Evolutionary conservation across 2,888 invertebrate genomes (phyloP).

Genomic region (Cheilosia impressa): DNA sequence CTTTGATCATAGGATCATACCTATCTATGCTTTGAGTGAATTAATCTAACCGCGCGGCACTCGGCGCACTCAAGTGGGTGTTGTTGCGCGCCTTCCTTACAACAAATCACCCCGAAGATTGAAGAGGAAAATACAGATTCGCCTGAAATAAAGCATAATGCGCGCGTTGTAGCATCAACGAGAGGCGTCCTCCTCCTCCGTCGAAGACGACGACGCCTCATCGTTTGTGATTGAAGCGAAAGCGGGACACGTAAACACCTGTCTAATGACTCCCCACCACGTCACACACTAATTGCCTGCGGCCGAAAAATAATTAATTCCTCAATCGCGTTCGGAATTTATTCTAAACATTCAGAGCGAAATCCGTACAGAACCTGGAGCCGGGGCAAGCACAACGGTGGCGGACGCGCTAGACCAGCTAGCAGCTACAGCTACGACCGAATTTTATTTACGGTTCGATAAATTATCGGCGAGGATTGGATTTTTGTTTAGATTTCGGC

Average conservation of each 20-base stretch:
- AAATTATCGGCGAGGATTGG: slow-evolving; percentile 69
- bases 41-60: slow-evolving; percentile 27
- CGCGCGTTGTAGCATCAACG: slow-evolving; percentile 20
- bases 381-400: slow-evolving; percentile 11
- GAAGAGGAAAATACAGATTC: slow-evolving; percentile 43
- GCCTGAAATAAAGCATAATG: slow-evolving; percentile 60
- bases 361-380: slow-evolving; percentile 30
- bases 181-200: background rate
- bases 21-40: slow-evolving; percentile 37
- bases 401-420: slow-evolving; percentile 49
- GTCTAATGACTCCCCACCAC: slow-evolving; percentile 70
- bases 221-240: slow-evolving; percentile 52
- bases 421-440: slow-evolving; percentile 38
- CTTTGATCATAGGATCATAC: slow-evolving; percentile 56
- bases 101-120: slow-evolving; percentile 48
- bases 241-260: slow-evolving; percentile 73
- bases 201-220: slow-evolving; percentile 28
- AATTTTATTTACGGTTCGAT: slow-evolving; percentile 75
- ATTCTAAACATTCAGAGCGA: slow-evolving; percentile 73
- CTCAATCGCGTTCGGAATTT: slow-evolving; percentile 68
- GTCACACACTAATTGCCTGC: slow-evolving; percentile 66
- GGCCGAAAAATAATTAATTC: slow-evolving; percentile 73
- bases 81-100: slow-evolving; percentile 21
- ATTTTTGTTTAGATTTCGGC: slow-evolving; percentile 70
- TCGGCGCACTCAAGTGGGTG: background rate